Conservation (phyloP, 2,113 vertebrate species). For the Epinephelus cyanopodus region DNA sequence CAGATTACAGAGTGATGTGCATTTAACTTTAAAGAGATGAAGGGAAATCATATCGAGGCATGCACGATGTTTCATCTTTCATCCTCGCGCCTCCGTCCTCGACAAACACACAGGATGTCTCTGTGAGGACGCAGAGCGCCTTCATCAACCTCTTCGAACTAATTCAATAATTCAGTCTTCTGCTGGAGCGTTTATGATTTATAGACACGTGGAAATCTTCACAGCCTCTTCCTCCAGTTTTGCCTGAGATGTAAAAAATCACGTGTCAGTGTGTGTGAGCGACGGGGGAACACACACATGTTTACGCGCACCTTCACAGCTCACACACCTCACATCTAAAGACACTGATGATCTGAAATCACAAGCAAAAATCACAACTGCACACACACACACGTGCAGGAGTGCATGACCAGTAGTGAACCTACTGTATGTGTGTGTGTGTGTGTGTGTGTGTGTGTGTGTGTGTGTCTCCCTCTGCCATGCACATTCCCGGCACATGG, state of each 20-base stretch:
- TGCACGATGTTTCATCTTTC: background rate
- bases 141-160: background rate
- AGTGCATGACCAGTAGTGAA: constrained; percentile 16
- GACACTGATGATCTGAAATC: constrained; percentile 2
- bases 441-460: constrained; percentile 34
- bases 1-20: constrained; percentile 22
- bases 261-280: constrained; percentile 5
- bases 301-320: no score
- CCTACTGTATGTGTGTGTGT: constrained; percentile 39
- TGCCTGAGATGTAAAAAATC: background rate
- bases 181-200: no score
- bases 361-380: background rate
- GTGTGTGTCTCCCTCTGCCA: constrained; percentile 59
- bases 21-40: constrained; percentile 21
- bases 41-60: background rate
- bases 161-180: background rate
- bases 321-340: background rate
- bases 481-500: constrained; percentile 82
- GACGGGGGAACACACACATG: background rate
- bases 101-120: background rate
- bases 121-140: background rate
- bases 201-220: no score
- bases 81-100: background rate
- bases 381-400: constrained; percentile 1
- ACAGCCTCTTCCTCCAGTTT: background rate